Conservation (phyloP, 2,797 vertebrate genomes). For the Premnoplex brunnescens region DNA sequence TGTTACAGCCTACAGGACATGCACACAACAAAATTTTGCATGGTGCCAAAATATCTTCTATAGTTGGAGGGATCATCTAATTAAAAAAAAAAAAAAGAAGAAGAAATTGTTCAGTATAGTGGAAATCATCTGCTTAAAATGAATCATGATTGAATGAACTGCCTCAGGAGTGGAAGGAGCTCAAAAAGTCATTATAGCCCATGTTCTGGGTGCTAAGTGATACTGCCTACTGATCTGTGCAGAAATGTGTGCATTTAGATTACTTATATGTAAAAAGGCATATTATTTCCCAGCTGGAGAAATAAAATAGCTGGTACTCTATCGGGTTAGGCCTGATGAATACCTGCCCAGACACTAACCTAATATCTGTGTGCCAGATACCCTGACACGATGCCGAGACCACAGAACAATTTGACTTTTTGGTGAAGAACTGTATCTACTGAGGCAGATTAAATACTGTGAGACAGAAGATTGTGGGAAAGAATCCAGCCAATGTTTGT, state of each 20-base stretch:
- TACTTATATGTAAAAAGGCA: neutral
- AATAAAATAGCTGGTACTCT: neutral
- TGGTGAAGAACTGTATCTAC: neutral
- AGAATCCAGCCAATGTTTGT: neutral
- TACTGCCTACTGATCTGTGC: neutral
- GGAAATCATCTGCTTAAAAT: constrained; percentile 38
- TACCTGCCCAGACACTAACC: neutral
- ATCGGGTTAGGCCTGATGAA: neutral
- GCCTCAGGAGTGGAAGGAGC: constrained; percentile 5
- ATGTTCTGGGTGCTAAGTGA: neutral
- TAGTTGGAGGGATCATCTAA: neutral
- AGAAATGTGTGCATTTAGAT: neutral
- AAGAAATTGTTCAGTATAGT: neutral
- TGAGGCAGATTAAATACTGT: neutral
- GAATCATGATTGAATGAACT: neutral
- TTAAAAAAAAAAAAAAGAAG: neutral
- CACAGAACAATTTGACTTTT: neutral
- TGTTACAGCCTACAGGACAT: neutral
- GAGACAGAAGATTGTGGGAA: neutral
- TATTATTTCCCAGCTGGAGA: neutral
- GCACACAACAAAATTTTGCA: neutral
- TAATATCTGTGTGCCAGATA: neutral
- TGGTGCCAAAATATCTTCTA: neutral
- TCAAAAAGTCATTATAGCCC: neutral
- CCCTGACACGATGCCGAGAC: neutral